These are phyloP conservation scores for Artibeus lituratus DNA, from an alignment of 2,797 vertebrate genomes.

Conservation along the genomic window DNA sequence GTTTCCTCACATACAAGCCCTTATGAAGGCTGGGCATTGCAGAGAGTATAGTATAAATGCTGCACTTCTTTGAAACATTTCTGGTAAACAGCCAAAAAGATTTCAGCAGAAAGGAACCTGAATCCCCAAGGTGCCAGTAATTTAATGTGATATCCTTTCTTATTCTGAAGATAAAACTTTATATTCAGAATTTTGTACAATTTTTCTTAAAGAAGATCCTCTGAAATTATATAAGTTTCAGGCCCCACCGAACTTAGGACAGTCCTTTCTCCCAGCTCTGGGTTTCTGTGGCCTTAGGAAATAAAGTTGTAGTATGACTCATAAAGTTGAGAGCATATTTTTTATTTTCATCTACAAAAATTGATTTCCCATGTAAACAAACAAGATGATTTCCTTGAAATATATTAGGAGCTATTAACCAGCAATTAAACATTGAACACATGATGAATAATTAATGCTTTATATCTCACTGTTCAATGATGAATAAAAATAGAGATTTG, in stretches of 20 bases:
- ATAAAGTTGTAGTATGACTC: not conserved
- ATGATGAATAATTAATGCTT: conserved; percentile 46
- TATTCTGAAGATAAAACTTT: conserved; percentile 10
- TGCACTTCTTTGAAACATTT: not conserved
- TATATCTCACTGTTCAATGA: conserved; percentile 39
- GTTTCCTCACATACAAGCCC: not conserved
- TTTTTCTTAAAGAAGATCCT: not conserved
- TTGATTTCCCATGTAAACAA: conserved; percentile 40
- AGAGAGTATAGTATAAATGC: not conserved
- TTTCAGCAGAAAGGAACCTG: not conserved
- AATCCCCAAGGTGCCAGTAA: not conserved
- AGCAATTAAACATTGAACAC: conserved; percentile 61
- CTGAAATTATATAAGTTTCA: not conserved
- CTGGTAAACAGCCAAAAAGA: not conserved
- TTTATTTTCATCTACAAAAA: conserved; percentile 55
- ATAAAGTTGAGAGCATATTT: not conserved
- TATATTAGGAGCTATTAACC: conserved; percentile 38
- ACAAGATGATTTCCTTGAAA: conserved; percentile 42
- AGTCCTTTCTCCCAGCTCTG: not conserved
- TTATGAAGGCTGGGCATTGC: not conserved
- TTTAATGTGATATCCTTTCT: not conserved
- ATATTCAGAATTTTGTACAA: not conserved
- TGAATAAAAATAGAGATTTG: conserved; percentile 48
- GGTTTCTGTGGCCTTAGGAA: not conserved
- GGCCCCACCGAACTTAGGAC: not conserved